These are phyloP conservation scores for human (Homo sapiens) DNA, from an alignment of 2,113 vertebrate genomes.

Conservation along the genomic window GRCh38 chr5:1143001-1143500, in stretches of 20 bases:
- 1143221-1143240: no score
- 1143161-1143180: rapidly evolving
- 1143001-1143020: no score
- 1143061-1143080: neutral
- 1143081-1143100: neutral
- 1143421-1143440: rapidly evolving
- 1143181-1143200: no score
- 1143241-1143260: neutral
- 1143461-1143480: rapidly evolving
- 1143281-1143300: rapidly evolving
- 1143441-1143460: neutral
- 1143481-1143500: neutral
- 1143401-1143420: rapidly evolving
- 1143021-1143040: rapidly evolving
- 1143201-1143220: no score
- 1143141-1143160: neutral
- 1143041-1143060: neutral
- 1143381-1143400: neutral
- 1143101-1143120: rapidly evolving
- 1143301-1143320: neutral
- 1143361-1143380: rapidly evolving
- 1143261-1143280: rapidly evolving
- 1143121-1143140: neutral
- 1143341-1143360: neutral
- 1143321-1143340: no score